These are phyloP conservation scores for Pristionchus mayeri DNA, from an alignment of 2,888 invertebrate genomes.

Conservation along the genomic window DNA sequence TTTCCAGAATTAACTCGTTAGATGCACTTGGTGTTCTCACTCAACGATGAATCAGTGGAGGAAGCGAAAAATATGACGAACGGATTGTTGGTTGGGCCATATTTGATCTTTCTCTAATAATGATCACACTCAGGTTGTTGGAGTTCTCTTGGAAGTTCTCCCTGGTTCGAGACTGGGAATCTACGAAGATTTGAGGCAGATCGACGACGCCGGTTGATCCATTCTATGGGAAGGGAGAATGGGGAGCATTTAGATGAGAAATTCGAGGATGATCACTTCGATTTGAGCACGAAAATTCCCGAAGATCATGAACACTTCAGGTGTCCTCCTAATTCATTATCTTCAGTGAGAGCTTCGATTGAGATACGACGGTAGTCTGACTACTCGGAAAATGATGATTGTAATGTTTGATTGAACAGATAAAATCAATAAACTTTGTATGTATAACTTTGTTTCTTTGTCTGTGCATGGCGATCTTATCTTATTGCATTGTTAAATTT, in stretches of 20 bases:
- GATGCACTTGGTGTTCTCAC: conserved; percentile 5
- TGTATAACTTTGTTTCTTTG: no score
- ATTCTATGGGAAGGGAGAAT: background rate
- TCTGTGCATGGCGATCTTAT: no score
- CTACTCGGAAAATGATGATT: no score
- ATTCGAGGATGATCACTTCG: background rate
- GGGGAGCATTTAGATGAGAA: background rate
- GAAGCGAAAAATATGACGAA: background rate
- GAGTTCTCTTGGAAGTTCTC: background rate
- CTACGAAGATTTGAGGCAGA: background rate
- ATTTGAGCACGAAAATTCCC: background rate
- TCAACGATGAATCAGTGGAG: background rate
- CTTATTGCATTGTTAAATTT: no score
- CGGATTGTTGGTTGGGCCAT: background rate
- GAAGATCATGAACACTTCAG: background rate
- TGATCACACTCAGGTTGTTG: background rate
- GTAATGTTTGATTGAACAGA: no score
- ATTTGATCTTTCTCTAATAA: background rate
- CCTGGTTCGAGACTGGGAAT: background rate
- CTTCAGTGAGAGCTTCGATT: background rate
- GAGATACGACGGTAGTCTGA: conserved; percentile 24
- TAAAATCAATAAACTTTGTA: no score
- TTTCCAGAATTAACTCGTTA: background rate
- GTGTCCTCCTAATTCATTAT: background rate
- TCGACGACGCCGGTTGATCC: background rate